A percentile compares a stretch with the other conserved stretches of the same genome.
phyloP scores from a whole-genome alignment of 2,888 invertebrate genomes.

The Caenorhabditis afra region DNA sequence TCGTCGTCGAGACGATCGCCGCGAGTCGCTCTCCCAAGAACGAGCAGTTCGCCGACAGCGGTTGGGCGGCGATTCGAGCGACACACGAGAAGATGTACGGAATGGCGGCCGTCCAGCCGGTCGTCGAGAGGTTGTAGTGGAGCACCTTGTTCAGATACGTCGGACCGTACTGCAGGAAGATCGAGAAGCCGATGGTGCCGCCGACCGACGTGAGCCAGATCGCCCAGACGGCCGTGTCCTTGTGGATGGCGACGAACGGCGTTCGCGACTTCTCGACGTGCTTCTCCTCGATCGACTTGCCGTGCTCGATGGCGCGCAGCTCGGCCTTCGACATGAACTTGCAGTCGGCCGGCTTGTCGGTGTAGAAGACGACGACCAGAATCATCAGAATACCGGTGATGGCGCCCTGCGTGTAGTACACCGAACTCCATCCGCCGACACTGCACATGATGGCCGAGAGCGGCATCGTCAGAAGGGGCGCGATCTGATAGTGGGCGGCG shows the following conservation, averaged over 20 bases:
- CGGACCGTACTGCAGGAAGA: conserved; percentile 64
- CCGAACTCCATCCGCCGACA: conserved; percentile 60
- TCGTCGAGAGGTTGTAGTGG: conserved; percentile 60
- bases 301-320: conserved; percentile 52
- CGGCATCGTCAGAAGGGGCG: conserved; percentile 67
- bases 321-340: conserved; percentile 43
- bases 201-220: conserved; percentile 63
- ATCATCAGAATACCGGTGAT: conserved; percentile 55
- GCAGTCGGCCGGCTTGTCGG: conserved; percentile 55
- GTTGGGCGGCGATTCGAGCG: conserved; percentile 60
- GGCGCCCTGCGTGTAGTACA: conserved; percentile 64
- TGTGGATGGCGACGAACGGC: conserved; percentile 56
- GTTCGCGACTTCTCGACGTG: conserved; percentile 61
- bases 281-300: conserved; percentile 61
- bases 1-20: conserved; percentile 59
- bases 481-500: conserved; percentile 63
- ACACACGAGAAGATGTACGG: conserved; percentile 63
- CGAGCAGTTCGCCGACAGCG: conserved; percentile 57
- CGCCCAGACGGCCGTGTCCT: conserved; percentile 56
- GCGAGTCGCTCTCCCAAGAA: conserved; percentile 64
- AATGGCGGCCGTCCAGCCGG: conserved; percentile 64
- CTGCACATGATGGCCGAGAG: conserved; percentile 60
- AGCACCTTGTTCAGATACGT: conserved; percentile 64
- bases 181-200: conserved; percentile 63
- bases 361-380: conserved; percentile 59